Conservation (phyloP, 2,888 invertebrate species). For the Microctonus aethiopoides region DNA sequence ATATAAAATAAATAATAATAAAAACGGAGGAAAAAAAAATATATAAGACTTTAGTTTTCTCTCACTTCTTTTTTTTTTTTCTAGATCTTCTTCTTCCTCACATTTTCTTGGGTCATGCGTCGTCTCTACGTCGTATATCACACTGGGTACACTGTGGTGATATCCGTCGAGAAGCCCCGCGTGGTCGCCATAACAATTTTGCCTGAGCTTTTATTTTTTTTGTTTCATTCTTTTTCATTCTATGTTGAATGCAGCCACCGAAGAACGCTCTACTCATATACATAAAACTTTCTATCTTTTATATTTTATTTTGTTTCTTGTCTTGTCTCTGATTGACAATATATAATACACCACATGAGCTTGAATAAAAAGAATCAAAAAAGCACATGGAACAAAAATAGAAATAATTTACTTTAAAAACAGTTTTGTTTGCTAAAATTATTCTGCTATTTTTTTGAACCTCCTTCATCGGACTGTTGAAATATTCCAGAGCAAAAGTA, state of each 20-base stretch:
- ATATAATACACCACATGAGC: not conserved
- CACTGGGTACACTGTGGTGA: not conserved
- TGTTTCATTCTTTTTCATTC: not conserved
- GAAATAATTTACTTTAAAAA: not conserved
- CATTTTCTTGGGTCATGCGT: not conserved
- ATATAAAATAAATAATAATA: not conserved
- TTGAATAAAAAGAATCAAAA: not conserved
- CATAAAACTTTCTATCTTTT: not conserved
- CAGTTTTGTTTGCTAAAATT: constrained; percentile 13
- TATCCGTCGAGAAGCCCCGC: not conserved
- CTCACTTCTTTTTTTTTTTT: not conserved
- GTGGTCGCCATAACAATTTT: constrained; percentile 37
- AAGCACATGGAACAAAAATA: not conserved
- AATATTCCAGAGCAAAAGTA: constrained; percentile 5
- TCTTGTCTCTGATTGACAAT: not conserved
- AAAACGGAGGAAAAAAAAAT: not conserved
- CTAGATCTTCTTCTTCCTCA: not conserved
- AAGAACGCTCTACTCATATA: not conserved
- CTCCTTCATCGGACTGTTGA: not conserved
- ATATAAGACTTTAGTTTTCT: constrained; percentile 13
- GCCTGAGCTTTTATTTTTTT: not conserved
- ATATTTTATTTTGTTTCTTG: not conserved
- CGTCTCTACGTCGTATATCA: constrained; percentile 40
- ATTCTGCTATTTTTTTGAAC: too few relatives aligned
- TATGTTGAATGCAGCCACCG: not conserved